Base-by-base conservation (phyloP, 1,140 invertebrate species). In the Bombus superbus region DNA sequence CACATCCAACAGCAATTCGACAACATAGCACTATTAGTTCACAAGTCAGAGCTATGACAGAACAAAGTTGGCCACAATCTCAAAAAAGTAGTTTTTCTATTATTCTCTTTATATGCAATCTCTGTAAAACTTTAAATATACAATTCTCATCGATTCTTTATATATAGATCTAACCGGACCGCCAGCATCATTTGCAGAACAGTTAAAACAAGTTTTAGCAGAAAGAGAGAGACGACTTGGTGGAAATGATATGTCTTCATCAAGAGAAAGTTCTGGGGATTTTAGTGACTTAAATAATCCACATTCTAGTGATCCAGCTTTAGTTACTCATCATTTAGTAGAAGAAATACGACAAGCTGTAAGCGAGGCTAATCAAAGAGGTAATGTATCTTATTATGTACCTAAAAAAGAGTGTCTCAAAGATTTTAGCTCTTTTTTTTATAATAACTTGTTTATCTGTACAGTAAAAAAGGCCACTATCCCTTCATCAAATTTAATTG, bases 301-400 rank as follows among this genome's bases (percentile, higher is more conserved):
- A 35, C 96, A 96, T 89, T 93, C 92, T 32, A 96, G 95, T 89
- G 93, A 94, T 91, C 92, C 95, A 64, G 93, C 95, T 57, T 93
- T 95, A 91, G 95, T 97, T 89, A 97, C 97, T 89, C 97, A 97
- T 95, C 97, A 97, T 94, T 95, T 98, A 85, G 97, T 97, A 75
- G 97, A 98, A 92, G 97, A 98, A 95, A 98, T 98, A 90, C 96
- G 97, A 86, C 97, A 97, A 94, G 97, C 97, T 90, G 97, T 98
- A 88, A 97, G 96, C 93, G 97, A 98, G 94, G 97, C 97, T 82
- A 98, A 98, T 96, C 97, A 97, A 88, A 96, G 97, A 97, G 97
- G 97, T 97, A 96, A 95, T 44, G 68, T n/a, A 10, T 22, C 28
- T 38, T 57, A 38, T 35, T 40, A 69, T 72, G 42, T 59, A 47